Evolutionary conservation across 1,140 invertebrate species (phyloP).

Genomic region (Teleopsis dalmanni): DNA sequence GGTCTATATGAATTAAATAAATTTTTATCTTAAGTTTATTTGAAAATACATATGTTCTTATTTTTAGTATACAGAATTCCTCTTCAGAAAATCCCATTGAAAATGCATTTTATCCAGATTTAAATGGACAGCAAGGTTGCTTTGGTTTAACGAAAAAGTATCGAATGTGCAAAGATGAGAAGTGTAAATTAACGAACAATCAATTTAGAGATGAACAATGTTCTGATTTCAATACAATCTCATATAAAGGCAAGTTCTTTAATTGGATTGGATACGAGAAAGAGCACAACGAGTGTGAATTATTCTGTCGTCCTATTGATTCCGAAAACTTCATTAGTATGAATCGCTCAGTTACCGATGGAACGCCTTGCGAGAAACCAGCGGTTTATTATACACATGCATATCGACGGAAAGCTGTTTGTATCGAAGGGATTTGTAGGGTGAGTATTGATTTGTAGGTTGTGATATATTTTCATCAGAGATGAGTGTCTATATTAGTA

Average conservation of each 20-base stretch:
- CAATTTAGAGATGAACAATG: slow-evolving; percentile 26
- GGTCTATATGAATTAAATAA: slow-evolving; percentile 12
- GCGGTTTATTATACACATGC: slow-evolving; percentile 45
- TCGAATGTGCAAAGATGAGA: slow-evolving; percentile 63
- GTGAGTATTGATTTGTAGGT: slow-evolving; percentile 48
- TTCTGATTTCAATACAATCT: slow-evolving; percentile 66
- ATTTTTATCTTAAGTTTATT: background rate
- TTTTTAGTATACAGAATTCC: slow-evolving; percentile 18
- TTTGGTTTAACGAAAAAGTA: slow-evolving; percentile 58
- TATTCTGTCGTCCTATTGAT: slow-evolving; percentile 75
- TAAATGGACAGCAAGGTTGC: slow-evolving; percentile 43
- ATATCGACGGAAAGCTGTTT: slow-evolving; percentile 55
- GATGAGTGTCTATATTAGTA: too few species aligned
- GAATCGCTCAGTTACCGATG: slow-evolving; percentile 71
- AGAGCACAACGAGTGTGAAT: slow-evolving; percentile 53
- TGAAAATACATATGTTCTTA: background rate
- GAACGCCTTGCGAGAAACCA: slow-evolving; percentile 64
- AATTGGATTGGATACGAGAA: slow-evolving; percentile 79
- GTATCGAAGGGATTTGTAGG: slow-evolving; percentile 76
- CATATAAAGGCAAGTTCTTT: slow-evolving; percentile 68
- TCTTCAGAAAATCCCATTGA: slow-evolving; percentile 10
- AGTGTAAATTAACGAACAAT: slow-evolving; percentile 33
- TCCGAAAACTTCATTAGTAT: slow-evolving; percentile 78
- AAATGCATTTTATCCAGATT: slow-evolving; percentile 27
- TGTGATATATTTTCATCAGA: too few species aligned